These are phyloP conservation scores for Tinea pellionella DNA, from an alignment of 2,888 invertebrate genomes.

Conservation along the genomic window DNA sequence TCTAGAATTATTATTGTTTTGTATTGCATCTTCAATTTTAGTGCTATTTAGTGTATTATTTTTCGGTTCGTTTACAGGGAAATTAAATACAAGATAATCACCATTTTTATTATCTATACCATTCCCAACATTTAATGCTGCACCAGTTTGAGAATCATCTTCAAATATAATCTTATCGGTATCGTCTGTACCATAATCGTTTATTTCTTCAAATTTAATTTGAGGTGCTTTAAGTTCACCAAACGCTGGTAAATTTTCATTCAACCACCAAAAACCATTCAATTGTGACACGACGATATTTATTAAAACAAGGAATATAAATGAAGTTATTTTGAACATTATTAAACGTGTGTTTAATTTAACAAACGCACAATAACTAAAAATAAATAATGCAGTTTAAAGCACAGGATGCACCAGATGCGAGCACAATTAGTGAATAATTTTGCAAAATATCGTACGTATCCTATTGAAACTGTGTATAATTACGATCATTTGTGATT, in stretches of 20 bases:
- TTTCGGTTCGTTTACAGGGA: neutral
- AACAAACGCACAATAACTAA: neutral
- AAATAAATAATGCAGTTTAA: neutral
- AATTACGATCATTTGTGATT: slow-evolving; percentile 38
- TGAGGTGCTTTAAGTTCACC: slow-evolving; percentile 28
- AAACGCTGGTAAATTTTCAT: slow-evolving; percentile 35
- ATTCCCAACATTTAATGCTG: neutral
- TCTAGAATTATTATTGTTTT: neutral
- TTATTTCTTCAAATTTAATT: slow-evolving; percentile 39
- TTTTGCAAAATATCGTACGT: slow-evolving; percentile 31
- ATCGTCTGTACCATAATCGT: slow-evolving; percentile 46
- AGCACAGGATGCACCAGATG: slow-evolving; percentile 44
- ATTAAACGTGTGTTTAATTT: neutral
- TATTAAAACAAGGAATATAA: neutral
- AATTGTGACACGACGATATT: slow-evolving; percentile 29
- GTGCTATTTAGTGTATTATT: neutral
- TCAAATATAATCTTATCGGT: slow-evolving; percentile 40
- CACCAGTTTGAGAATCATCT: neutral
- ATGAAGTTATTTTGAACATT: neutral
- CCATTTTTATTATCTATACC: neutral
- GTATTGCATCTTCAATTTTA: neutral
- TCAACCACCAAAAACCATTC: slow-evolving; percentile 58
- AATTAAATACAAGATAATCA: neutral
- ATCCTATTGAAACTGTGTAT: slow-evolving; percentile 19
- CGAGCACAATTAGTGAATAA: slow-evolving; percentile 36